Percentiles rank a stretch among this genome's conserved stretches.
Conservation (phyloP, 2,113 vertebrate species). For the Dunckerocampus dactyliophorus region DNA sequence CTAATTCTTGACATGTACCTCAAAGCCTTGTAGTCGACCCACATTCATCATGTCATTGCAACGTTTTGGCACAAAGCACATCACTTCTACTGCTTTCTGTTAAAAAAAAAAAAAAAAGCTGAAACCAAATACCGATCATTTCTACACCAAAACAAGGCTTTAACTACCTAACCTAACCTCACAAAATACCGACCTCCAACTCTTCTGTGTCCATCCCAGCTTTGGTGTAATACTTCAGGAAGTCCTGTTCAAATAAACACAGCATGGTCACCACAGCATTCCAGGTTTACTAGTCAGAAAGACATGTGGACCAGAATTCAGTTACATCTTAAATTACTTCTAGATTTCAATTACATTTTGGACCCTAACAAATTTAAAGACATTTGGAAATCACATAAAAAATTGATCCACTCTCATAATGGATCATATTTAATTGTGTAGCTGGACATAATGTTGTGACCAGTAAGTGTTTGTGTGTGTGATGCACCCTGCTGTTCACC, state of each 20-base stretch:
- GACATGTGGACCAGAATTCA: constrained; percentile 57
- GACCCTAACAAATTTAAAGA: too few relatives aligned
- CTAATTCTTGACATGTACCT: constrained; percentile 69
- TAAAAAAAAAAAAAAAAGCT: not conserved
- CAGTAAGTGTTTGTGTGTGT: not conserved
- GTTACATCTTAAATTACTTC: constrained; percentile 38
- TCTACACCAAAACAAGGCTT: not conserved
- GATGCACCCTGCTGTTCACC: constrained; percentile 64
- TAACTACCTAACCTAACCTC: not conserved
- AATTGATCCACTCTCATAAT: not conserved
- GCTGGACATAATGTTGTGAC: constrained; percentile 31
- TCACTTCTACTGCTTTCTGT: constrained; percentile 89
- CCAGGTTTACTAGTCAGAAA: constrained; percentile 32
- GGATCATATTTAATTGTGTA: constrained; percentile 14
- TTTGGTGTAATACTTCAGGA: constrained; percentile 86
- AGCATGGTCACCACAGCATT: constrained; percentile 48
- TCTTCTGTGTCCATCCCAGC: constrained; percentile 82
- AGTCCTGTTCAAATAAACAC: constrained; percentile 79
- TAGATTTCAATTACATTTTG: constrained; percentile 12
- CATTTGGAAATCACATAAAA: too few relatives aligned
- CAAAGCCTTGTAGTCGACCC: constrained; percentile 87
- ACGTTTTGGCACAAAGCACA: constrained; percentile 90
- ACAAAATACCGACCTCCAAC: constrained; percentile 72
- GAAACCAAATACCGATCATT: not conserved
- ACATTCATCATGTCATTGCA: constrained; percentile 95